phyloP scores from a whole-genome alignment of 2,888 invertebrate species.

The Colletes collaris region DNA sequence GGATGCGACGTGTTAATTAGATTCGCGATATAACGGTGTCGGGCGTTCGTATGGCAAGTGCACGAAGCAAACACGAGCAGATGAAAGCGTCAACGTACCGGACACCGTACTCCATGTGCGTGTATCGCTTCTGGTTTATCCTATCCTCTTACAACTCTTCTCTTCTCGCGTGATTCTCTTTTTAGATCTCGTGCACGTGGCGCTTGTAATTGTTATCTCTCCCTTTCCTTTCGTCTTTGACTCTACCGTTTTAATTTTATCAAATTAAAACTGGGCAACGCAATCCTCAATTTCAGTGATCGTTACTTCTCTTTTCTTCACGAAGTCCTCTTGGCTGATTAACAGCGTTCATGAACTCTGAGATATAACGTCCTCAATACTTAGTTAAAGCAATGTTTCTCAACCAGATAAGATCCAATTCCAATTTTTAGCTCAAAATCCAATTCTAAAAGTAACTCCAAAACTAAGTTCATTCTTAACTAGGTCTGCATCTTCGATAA shows the following conservation, averaged over 20 bases:
- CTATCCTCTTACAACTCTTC: conserved; percentile 68
- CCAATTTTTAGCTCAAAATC: too few species aligned
- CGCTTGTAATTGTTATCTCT: conserved; percentile 16
- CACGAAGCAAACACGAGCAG: conserved; percentile 26
- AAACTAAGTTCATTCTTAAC: too few species aligned
- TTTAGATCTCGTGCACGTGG: conserved; percentile 44
- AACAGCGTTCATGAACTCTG: too few species aligned
- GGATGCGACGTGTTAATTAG: conserved; percentile 47
- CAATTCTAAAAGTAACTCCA: too few species aligned
- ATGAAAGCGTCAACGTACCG: conserved; percentile 36
- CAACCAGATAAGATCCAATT: too few species aligned
- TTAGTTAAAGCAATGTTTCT: too few species aligned
- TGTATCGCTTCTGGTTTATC: conserved; percentile 46
- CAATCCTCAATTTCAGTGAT: too few species aligned
- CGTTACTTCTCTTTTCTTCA: too few species aligned
- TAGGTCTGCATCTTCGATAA: too few species aligned
- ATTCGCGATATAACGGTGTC: conserved; percentile 52
- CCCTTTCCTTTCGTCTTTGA: not conserved
- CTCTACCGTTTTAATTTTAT: not conserved
- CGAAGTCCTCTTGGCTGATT: too few species aligned
- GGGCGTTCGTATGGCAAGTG: conserved; percentile 36
- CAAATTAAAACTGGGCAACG: too few species aligned
- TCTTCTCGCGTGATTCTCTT: conserved; percentile 55
- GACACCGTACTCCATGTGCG: conserved; percentile 54
- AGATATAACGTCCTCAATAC: too few species aligned